phyloP scores from a whole-genome alignment of 2,888 invertebrate genomes.

The Oligia fasciuncula region DNA sequence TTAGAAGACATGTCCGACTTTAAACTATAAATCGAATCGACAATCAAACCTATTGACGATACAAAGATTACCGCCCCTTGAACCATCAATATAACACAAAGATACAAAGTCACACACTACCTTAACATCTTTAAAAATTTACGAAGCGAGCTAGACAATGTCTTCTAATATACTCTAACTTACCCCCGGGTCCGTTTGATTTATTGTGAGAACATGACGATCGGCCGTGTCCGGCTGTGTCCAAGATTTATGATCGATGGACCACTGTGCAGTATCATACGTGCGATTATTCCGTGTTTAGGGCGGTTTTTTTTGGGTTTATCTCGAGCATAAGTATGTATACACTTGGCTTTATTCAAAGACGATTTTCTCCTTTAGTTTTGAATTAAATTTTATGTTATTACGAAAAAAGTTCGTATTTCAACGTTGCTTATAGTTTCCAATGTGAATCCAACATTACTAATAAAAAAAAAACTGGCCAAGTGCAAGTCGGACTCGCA shows the following conservation, averaged over 20 bases:
- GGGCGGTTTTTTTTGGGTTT: constrained; percentile 47
- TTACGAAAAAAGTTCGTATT: too few species aligned
- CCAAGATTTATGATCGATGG: constrained; percentile 80
- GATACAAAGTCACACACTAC: constrained; percentile 18
- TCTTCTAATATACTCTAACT: constrained; percentile 69
- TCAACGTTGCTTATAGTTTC: too few species aligned
- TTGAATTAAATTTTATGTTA: too few species aligned
- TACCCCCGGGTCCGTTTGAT: constrained; percentile 75
- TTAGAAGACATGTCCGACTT: not conserved
- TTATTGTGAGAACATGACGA: constrained; percentile 87
- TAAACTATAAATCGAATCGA: not conserved
- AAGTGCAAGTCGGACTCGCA: too few species aligned
- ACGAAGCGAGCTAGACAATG: constrained; percentile 53
- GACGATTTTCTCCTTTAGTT: too few species aligned
- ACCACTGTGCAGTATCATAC: constrained; percentile 50
- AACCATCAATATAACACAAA: not conserved
- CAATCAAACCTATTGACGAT: not conserved
- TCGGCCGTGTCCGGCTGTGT: constrained; percentile 70
- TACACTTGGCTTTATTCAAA: too few species aligned
- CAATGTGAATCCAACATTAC: too few species aligned
- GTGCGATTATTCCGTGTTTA: constrained; percentile 64
- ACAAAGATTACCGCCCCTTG: not conserved
- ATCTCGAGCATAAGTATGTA: not conserved
- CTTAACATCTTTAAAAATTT: constrained; percentile 47
- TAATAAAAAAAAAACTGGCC: too few species aligned